Base-by-base conservation (phyloP, 2,888 invertebrate genomes). In the Alviniconcha strummeri region DNA sequence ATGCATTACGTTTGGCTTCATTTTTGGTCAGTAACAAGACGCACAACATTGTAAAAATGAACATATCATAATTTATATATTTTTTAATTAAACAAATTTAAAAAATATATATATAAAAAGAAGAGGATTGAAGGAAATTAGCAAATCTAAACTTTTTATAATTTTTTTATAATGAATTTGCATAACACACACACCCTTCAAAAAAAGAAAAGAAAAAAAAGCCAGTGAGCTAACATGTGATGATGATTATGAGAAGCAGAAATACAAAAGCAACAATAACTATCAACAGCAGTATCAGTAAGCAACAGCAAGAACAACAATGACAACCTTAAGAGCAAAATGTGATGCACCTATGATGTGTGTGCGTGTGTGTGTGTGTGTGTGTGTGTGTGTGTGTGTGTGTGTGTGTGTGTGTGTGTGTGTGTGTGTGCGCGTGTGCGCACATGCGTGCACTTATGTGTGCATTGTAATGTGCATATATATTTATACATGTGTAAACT, bases 401-500 rank as follows among this genome's bases (percentile, higher is more conserved):
- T 72, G 72, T 72, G 72, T 72, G 72, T 72, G 72, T 72, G 72
- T 69, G 69, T 69, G 69, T 69, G 69, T 69, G 69, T 69, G 69
- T 69, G 69, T 69, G 69, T 69, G 69, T 15, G 69, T 69, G 69
- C 17, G 69, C n/a, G 72, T 72, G 72, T 72, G 72, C 36, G 72
- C 36, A 52, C 36, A 52, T 72, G 72, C 8, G 36, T 36, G 72
- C 8, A 52, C 3, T 52, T 72, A 52, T 17, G 52, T 71, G 71
- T 64, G 9, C 15, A 64, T 1, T 64, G 15, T 64, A 64, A 9
- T 4, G 64, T 15, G 64, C 15, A 64, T 64, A 64, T 64, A 64
- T 2, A 64, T 64, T 3, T 64, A 64, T 2, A 17, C n/a, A 69
- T 17, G 17, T 69, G 69, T 8, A 36, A 36, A 36, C 36, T 36